Evolutionary conservation across 2,888 invertebrate species (phyloP).

Genomic region (Caenorhabditis doughertyi): DNA sequence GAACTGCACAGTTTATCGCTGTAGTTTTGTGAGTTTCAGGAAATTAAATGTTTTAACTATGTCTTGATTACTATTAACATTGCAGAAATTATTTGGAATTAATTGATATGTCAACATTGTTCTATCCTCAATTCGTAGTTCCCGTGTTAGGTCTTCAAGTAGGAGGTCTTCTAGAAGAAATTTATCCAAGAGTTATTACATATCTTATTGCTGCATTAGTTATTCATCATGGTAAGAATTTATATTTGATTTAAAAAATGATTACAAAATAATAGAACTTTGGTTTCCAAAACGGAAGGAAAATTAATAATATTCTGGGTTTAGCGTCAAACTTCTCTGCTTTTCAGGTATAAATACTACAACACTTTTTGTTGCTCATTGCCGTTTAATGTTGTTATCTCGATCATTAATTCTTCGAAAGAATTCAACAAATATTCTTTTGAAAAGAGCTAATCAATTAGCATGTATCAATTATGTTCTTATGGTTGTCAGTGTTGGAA

Average conservation of each 20-base stretch:
- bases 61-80: neutral
- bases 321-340: constrained; percentile 12
- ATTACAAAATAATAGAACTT: neutral
- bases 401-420: constrained; percentile 36
- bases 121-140: constrained; percentile 39
- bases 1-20: constrained; percentile 30
- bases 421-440: constrained; percentile 9
- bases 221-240: constrained; percentile 42
- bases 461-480: constrained; percentile 32
- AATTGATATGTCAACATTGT: constrained; percentile 43
- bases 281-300: neutral
- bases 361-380: constrained; percentile 42
- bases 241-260: neutral
- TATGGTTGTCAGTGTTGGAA: constrained; percentile 29
- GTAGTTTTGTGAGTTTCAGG: constrained; percentile 30
- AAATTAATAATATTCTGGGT: neutral
- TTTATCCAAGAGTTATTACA: constrained; percentile 31
- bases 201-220: constrained; percentile 33
- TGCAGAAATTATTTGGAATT: constrained; percentile 44
- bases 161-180: constrained; percentile 13
- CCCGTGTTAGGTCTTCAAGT: constrained; percentile 49
- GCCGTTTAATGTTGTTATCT: constrained; percentile 34
- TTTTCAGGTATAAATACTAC: constrained; percentile 45
- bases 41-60: neutral
- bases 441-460: constrained; percentile 20